Percentiles rank a stretch among this genome's conserved stretches.
Evolutionary conservation across 2,888 invertebrate species (phyloP).

Genomic region (Aromia moschata): DNA sequence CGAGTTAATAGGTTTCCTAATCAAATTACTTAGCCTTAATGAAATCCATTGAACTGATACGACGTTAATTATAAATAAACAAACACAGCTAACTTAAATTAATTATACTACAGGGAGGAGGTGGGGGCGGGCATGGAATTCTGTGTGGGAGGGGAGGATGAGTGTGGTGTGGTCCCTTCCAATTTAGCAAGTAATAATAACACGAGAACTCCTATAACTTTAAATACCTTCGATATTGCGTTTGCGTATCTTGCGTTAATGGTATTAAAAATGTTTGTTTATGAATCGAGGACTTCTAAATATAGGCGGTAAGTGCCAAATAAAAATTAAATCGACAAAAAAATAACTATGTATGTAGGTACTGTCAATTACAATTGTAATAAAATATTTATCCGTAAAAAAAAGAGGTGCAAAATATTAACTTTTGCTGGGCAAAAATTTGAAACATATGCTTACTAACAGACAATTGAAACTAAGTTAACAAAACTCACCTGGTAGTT

Average conservation of each 20-base stretch:
- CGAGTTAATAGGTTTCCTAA: conserved; percentile 59
- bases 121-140: conserved; percentile 19
- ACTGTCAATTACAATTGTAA: too few species aligned
- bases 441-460: too few species aligned
- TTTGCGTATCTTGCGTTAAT: not conserved
- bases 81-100: conserved; percentile 58
- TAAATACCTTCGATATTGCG: not conserved
- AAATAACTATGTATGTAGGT: too few species aligned
- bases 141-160: conserved; percentile 35
- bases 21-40: conserved; percentile 58
- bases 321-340: too few species aligned
- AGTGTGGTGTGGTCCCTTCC: conserved; percentile 39
- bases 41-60: conserved; percentile 59
- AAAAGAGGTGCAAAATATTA: too few species aligned
- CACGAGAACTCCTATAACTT: conserved; percentile 9
- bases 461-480: too few species aligned
- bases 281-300: too few species aligned
- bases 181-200: conserved; percentile 13
- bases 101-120: conserved; percentile 47
- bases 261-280: too few species aligned
- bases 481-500: too few species aligned
- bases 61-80: conserved; percentile 60
- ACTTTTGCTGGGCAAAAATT: too few species aligned
- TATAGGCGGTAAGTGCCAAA: too few species aligned
- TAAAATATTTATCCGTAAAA: too few species aligned